Evolutionary conservation across 2,797 vertebrate genomes (phyloP).

Genomic region (Enteromius paludinosus): DNA sequence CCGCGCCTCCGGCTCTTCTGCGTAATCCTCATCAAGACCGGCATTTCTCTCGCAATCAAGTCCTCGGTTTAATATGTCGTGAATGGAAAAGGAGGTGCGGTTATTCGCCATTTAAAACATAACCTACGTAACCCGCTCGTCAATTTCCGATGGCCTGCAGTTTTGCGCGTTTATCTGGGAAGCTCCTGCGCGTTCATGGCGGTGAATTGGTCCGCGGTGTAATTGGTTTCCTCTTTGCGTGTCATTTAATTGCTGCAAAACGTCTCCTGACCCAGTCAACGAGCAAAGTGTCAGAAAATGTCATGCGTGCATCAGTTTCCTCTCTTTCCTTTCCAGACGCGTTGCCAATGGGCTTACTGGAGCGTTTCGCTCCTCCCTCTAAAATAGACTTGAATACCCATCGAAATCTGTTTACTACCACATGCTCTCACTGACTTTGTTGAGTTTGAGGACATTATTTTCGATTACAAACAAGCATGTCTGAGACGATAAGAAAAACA

Average conservation of each 20-base stretch:
- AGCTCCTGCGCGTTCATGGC: conserved; percentile 29
- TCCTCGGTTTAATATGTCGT: conserved; percentile 76
- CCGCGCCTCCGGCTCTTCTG: conserved; percentile 15
- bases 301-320: conserved; percentile 61
- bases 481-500: background rate
- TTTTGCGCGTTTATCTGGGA: conserved; percentile 25
- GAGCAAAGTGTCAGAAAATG: conserved; percentile 64
- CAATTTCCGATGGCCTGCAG: background rate
- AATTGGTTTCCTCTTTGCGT: conserved; percentile 22
- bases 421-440: background rate
- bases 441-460: background rate
- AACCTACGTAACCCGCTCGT: conserved; percentile 28
- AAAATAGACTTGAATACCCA: conserved; percentile 35
- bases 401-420: conserved; percentile 19
- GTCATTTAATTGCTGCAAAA: conserved; percentile 65
- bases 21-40: conserved; percentile 19
- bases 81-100: conserved; percentile 79
- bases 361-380: conserved; percentile 68
- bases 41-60: conserved; percentile 49
- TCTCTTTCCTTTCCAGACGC: conserved; percentile 55
- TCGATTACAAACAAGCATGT: background rate
- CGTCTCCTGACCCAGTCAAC: conserved; percentile 63
- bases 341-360: conserved; percentile 65
- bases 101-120: conserved; percentile 75
- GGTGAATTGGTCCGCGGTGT: conserved; percentile 16